These are phyloP conservation scores for Diplogasteroides magnus DNA, from an alignment of 1,140 invertebrate genomes.

Conservation along the genomic window DNA sequence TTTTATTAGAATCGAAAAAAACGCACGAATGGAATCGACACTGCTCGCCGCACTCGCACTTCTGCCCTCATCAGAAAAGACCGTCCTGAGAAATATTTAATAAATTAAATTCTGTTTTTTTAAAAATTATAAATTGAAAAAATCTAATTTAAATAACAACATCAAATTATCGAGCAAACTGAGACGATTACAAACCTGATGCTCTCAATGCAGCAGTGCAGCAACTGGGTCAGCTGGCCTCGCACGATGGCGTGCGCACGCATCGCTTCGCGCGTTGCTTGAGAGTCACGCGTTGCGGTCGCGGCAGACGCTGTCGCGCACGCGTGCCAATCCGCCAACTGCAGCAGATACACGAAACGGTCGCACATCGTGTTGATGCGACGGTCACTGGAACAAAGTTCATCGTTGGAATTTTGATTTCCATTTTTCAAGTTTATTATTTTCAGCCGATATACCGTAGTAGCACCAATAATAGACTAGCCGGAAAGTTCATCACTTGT, in stretches of 20 bases:
- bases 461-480: no score
- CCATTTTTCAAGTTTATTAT: no score
- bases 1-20: background rate
- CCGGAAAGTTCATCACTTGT: no score
- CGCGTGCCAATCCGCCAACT: conserved; percentile 16
- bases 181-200: no score
- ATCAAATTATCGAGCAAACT: no score
- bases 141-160: no score
- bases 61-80: conserved; percentile 22
- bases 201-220: conserved; percentile 28
- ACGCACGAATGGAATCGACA: conserved; percentile 3
- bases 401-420: no score
- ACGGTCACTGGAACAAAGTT: conserved; percentile 25
- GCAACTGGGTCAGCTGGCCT: conserved; percentile 7
- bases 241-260: conserved; percentile 5
- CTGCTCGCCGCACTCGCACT: conserved; percentile 12
- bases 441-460: no score
- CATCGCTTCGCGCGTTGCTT: no score
- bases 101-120: no score
- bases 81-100: conserved; percentile 10
- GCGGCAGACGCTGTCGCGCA: background rate
- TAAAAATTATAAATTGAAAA: no score
- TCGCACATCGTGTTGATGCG: conserved; percentile 14
- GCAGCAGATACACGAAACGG: conserved; percentile 19
- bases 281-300: background rate